Evolutionary conservation across 2,888 invertebrate genomes (phyloP).

Genomic region (Lycaena phlaeas): DNA sequence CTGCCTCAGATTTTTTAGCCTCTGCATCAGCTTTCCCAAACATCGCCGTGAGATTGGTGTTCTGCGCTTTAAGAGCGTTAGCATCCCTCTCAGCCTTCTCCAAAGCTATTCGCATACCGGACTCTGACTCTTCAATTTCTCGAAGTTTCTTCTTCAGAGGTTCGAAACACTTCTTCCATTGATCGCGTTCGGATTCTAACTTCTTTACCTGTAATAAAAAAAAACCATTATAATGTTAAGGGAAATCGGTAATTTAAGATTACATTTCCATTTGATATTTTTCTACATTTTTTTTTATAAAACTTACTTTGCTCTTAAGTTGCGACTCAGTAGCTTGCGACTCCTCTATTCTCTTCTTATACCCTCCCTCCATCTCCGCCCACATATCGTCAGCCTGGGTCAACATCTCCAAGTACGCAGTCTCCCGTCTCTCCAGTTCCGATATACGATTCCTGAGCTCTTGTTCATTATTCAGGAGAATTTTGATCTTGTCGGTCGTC

Average conservation of each 20-base stretch:
- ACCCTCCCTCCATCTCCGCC: slow-evolving; percentile 78
- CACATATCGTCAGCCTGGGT: slow-evolving; percentile 82
- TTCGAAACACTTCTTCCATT: slow-evolving; percentile 65
- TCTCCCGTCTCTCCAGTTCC: slow-evolving; percentile 76
- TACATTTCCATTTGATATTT: too few relatives aligned
- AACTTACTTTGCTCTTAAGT: slow-evolving; percentile 71
- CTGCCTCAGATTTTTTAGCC: slow-evolving; percentile 58
- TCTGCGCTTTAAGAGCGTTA: slow-evolving; percentile 57
- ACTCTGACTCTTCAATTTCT: slow-evolving; percentile 74
- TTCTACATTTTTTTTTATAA: too few relatives aligned
- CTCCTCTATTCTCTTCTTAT: slow-evolving; percentile 73
- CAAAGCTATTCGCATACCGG: slow-evolving; percentile 63
- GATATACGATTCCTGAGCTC: slow-evolving; percentile 75
- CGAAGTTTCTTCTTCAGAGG: slow-evolving; percentile 67
- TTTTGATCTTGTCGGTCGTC: slow-evolving; percentile 35
- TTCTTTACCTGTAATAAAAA: slow-evolving; percentile 39
- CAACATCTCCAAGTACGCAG: slow-evolving; percentile 79
- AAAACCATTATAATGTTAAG: slow-evolving; percentile 11
- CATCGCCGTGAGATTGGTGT: slow-evolving; percentile 54
- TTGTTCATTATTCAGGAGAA: slow-evolving; percentile 68
- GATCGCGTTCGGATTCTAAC: slow-evolving; percentile 52
- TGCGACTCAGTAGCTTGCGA: slow-evolving; percentile 54
- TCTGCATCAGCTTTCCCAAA: slow-evolving; percentile 63
- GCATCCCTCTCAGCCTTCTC: slow-evolving; percentile 72
- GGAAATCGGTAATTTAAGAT: too few relatives aligned